phyloP scores from a whole-genome alignment of 1,140 invertebrate genomes.

The Euwallacea fornicatus region DNA sequence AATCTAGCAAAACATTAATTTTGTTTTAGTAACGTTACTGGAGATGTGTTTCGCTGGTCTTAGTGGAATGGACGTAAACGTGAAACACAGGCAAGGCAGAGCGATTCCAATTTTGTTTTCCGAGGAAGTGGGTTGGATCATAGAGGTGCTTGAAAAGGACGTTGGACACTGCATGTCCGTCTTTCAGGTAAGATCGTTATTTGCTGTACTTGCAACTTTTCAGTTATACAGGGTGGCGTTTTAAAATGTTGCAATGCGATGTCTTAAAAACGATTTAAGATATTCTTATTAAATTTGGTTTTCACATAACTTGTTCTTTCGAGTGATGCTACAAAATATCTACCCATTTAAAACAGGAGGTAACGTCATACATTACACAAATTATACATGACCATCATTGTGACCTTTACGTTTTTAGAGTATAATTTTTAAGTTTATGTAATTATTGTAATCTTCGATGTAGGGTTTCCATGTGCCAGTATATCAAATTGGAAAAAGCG shows the following conservation, averaged over 20 bases:
- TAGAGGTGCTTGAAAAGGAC: constrained; percentile 77
- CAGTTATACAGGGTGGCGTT: no score
- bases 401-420: no score
- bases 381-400: no score
- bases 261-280: no score
- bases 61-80: constrained; percentile 73
- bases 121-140: constrained; percentile 91
- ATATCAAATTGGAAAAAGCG: constrained; percentile 70
- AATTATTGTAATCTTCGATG: not conserved
- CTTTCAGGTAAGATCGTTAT: constrained; percentile 44
- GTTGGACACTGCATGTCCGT: constrained; percentile 54
- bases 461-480: constrained; percentile 62
- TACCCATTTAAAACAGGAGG: no score
- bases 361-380: no score
- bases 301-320: no score
- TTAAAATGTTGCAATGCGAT: no score
- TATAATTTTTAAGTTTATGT: no score
- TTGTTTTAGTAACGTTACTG: constrained; percentile 68
- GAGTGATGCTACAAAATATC: no score
- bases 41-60: constrained; percentile 96
- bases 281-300: constrained; percentile 4
- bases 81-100: constrained; percentile 60
- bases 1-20: not conserved
- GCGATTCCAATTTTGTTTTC: constrained; percentile 76
- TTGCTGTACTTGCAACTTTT: not conserved